Evolutionary conservation across 2,888 invertebrate species (phyloP).

Genomic region (Caenorhabditis sp.): DNA sequence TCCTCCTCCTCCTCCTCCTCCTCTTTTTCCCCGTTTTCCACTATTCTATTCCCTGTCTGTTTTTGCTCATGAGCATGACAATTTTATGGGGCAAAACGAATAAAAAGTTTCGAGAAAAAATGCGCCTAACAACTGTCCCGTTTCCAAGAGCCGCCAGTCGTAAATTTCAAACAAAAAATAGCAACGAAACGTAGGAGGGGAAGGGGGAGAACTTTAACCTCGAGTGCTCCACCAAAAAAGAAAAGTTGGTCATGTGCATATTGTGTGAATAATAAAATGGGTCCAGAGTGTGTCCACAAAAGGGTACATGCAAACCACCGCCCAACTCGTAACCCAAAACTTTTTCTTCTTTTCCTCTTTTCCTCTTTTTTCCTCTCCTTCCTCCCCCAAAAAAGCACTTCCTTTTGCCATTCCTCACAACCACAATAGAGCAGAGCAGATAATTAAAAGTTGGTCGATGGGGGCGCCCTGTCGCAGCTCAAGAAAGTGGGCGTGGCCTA

Average conservation of each 20-base stretch:
- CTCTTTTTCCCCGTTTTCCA: slow-evolving; percentile 20
- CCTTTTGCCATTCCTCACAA: slow-evolving; percentile 14
- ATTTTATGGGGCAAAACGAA: slow-evolving; percentile 35
- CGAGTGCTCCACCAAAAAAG: no score
- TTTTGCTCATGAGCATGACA: background rate
- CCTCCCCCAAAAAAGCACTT: slow-evolving; percentile 6
- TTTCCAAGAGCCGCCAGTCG: no score
- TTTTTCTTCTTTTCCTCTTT: slow-evolving; percentile 25
- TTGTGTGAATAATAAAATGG: background rate
- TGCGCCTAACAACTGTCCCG: background rate
- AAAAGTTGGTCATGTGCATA: no score
- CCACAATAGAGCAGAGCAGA: slow-evolving; percentile 29
- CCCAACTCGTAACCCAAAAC: slow-evolving; percentile 54
- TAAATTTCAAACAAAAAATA: no score
- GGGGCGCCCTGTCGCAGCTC: slow-evolving; percentile 11
- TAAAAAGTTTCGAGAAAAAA: no score
- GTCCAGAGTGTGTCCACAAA: slow-evolving; percentile 1
- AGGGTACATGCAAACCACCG: slow-evolving; percentile 1
- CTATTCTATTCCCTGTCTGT: slow-evolving; percentile 1
- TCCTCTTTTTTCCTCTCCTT: slow-evolving; percentile 18
- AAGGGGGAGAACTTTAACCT: no score
- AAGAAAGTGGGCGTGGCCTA: slow-evolving; percentile 47
- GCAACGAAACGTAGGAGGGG: no score
- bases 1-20: slow-evolving; percentile 15
- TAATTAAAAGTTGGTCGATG: slow-evolving; percentile 54